A percentile compares a stretch with the other conserved stretches of the same genome.
Evolutionary conservation across 2,113 vertebrate species (phyloP).

Genomic region (Peromyscus californicus): DNA sequence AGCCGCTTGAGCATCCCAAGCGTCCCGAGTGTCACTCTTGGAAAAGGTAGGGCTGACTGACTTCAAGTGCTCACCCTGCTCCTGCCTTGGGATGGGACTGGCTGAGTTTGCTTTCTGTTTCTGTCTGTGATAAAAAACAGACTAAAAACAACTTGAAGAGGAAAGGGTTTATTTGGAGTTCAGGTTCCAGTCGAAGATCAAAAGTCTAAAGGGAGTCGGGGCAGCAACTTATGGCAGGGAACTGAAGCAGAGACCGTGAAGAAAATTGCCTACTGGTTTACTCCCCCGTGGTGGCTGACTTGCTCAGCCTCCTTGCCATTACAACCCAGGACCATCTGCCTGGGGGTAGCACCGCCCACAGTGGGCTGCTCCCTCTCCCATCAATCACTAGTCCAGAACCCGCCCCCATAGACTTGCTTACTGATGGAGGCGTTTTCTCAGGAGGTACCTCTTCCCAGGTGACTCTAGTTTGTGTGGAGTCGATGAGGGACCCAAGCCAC

Average conservation of each 20-base stretch:
- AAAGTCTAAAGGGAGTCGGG: neutral
- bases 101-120: neutral
- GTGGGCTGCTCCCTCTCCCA: neutral
- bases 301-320: neutral
- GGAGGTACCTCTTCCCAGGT: neutral
- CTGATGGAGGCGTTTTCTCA: neutral
- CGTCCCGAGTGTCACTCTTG: fast-evolving
- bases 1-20: fast-evolving
- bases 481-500: neutral
- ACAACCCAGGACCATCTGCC: neutral
- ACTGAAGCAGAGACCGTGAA: neutral
- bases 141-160: neutral
- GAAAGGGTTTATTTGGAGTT: neutral
- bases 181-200: neutral
- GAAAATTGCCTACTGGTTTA: too few relatives aligned
- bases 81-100: neutral
- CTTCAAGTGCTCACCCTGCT: too few relatives aligned
- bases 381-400: neutral
- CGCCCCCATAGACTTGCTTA: neutral
- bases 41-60: fast-evolving
- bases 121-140: neutral
- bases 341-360: neutral
- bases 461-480: neutral
- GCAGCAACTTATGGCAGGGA: neutral
- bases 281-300: neutral